phyloP scores from a whole-genome alignment of 2,113 vertebrate genomes.

The Phasianus colchicus region DNA sequence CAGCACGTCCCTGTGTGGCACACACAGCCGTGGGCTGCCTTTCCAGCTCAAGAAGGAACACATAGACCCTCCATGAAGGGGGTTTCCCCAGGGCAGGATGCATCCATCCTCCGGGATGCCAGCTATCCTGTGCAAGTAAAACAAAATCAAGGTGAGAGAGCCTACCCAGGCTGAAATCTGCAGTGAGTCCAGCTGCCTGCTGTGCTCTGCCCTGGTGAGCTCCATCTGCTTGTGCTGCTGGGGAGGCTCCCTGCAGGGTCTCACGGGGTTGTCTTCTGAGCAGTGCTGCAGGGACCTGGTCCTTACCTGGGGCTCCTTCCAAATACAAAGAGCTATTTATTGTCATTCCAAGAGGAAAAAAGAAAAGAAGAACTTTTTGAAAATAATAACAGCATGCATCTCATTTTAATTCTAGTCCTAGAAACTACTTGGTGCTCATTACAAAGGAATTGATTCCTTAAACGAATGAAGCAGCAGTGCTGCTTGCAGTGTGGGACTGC shows the following conservation, averaged over 20 bases:
- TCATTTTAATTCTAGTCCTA: conserved; percentile 8
- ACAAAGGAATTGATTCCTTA: conserved; percentile 40
- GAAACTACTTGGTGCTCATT: conserved; percentile 33
- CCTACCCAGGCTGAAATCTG: neutral
- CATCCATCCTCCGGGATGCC: neutral
- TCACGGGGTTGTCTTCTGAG: neutral
- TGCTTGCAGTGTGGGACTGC: neutral
- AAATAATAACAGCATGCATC: conserved; percentile 14
- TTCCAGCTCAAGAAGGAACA: neutral
- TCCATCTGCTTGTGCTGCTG: neutral
- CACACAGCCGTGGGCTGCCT: neutral
- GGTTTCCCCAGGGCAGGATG: neutral
- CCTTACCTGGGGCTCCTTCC: neutral
- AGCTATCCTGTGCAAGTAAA: neutral
- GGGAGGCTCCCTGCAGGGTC: neutral
- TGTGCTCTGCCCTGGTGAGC: neutral
- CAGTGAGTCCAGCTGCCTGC: neutral
- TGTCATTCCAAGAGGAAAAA: neutral
- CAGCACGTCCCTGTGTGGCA: neutral
- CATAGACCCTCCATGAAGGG: fast-evolving
- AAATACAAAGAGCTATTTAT: neutral
- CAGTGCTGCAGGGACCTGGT: neutral
- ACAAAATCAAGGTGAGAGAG: fast-evolving
- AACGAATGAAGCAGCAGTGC: conserved; percentile 47
- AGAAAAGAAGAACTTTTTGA: neutral